Evolutionary conservation across 2,797 vertebrate species (phyloP), one percentile per base, ranked within the genome.

Genomic region (Sorex maritimensis): DNA sequence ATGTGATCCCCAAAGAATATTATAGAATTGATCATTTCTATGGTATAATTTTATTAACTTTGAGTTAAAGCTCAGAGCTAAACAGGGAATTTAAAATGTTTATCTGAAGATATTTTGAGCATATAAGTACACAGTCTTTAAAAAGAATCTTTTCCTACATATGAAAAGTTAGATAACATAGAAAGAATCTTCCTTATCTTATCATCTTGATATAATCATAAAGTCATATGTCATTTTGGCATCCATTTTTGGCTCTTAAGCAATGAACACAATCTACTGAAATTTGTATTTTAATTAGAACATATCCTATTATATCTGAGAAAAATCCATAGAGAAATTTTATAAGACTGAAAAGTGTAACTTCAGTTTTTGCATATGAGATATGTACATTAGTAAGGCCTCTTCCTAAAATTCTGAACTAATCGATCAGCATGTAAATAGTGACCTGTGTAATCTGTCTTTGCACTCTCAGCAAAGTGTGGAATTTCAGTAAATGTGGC

Each of bases 211-310:
- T 30, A 96, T 71, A 87, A 58, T 26, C n/a, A 44, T 75, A 8
- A 77, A 92, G 15, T 85, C 73, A 41, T 92, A 94, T 86, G 78
- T 93, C 34, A 90, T 55, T 92, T 49, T 94, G 38, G 3, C 73
- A 86, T 73, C 80, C 30, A 78, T 77, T 84, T 41, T 73, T 92
- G 24, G 38, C 15, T 84, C 85, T 91, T 52, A 84, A 88, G 67
- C 11, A 9, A 86, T 26, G 68, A 82, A 38, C 55, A 85, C 41
- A 92, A 74, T 73, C 15, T 82, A 85, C 10, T 82, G 61, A 17
- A 80, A 82, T 93, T 28, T 75, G 52, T 88, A 67, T 90, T 95
- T 95, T 82, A 95, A 92, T 88, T 89, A 90, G 28, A 44, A 72
- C 90, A 67, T 82, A 74, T 88, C 26, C 26, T 91, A 69, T 88